Conservation (phyloP, 2,113 vertebrate genomes). For the Ivindomyrus marchei region DNA sequence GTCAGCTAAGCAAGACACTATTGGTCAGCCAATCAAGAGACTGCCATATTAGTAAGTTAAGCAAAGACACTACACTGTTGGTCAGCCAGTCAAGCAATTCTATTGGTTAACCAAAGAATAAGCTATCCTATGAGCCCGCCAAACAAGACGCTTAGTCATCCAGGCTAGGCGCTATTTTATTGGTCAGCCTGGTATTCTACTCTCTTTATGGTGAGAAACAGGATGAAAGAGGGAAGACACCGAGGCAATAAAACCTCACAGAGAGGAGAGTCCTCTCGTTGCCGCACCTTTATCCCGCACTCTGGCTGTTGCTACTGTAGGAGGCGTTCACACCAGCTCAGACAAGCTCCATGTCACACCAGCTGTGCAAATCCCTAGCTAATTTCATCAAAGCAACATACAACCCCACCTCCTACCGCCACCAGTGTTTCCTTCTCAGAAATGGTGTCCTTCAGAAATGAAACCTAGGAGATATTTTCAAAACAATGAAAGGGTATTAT, state of each 20-base stretch:
- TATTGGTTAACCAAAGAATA: not conserved
- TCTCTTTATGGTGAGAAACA: not conserved
- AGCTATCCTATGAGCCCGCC: not conserved
- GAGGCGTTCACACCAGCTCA: not conserved
- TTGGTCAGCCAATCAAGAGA: not conserved
- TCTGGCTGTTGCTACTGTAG: not conserved
- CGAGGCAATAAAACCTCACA: not conserved
- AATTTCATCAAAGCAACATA: constrained; percentile 5
- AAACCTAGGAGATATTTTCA: not conserved
- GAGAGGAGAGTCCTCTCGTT: not conserved
- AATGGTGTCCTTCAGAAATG: not conserved
- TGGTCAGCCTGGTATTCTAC: not conserved
- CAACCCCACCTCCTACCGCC: not conserved
- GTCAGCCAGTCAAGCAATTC: not conserved
- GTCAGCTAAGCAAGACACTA: not conserved
- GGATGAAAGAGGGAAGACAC: not conserved
- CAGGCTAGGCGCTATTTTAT: not conserved
- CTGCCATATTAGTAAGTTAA: not conserved
- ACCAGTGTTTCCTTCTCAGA: not conserved
- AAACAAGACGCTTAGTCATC: not conserved
- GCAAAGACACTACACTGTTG: not conserved
- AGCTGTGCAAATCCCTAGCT: not conserved
- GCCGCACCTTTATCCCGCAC: not conserved
- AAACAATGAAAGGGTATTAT: not conserved
- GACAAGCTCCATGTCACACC: not conserved